These are phyloP conservation scores for Hypsibius dujardini DNA, from an alignment of 1,140 invertebrate species.

Conservation along the genomic window DNA sequence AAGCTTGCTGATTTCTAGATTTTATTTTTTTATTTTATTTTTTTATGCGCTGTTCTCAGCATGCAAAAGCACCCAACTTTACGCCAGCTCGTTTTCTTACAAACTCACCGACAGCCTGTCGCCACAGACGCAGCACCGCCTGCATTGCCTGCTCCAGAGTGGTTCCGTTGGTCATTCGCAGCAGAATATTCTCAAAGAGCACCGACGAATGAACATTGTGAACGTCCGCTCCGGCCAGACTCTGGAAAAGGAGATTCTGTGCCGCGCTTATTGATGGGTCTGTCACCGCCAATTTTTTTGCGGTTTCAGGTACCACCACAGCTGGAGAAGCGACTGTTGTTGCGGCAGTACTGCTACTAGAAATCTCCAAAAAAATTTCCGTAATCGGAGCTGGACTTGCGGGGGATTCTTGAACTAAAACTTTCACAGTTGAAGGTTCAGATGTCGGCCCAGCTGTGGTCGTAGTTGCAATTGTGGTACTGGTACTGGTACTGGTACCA, in stretches of 20 bases:
- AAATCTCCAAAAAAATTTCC: too few relatives aligned
- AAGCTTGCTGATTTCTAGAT: too few relatives aligned
- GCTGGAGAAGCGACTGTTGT: background rate
- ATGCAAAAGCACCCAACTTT: too few relatives aligned
- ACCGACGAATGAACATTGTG: background rate
- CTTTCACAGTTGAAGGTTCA: background rate
- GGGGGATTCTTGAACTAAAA: background rate
- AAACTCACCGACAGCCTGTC: background rate
- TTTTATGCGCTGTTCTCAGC: too few relatives aligned
- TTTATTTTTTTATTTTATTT: too few relatives aligned
- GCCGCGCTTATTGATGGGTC: background rate
- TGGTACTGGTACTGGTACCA: background rate
- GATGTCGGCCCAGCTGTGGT: background rate
- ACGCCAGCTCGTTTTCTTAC: too few relatives aligned
- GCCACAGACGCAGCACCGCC: background rate
- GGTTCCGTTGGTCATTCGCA: background rate
- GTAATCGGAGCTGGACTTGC: background rate
- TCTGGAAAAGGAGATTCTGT: background rate
- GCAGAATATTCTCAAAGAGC: constrained; percentile 1
- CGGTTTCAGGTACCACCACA: background rate
- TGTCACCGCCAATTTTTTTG: background rate
- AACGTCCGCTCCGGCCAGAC: background rate
- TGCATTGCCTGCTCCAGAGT: background rate
- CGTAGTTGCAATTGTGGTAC: background rate
- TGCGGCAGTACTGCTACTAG: background rate